Evolutionary conservation across 1,140 invertebrate genomes (phyloP).

Genomic region (Drosophila serrata): DNA sequence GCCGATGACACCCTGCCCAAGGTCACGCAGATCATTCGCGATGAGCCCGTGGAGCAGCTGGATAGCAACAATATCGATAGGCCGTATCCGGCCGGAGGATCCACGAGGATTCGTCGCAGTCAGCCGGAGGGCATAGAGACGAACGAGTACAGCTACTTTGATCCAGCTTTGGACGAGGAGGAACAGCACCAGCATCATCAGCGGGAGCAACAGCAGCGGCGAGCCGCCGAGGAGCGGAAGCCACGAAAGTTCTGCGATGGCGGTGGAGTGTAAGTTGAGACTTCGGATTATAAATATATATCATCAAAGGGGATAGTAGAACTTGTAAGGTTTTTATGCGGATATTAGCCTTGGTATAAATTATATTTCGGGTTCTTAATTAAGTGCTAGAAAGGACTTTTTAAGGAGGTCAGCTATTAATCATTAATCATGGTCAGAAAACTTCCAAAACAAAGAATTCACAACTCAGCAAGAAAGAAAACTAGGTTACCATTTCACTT

Average conservation of each 20-base stretch:
- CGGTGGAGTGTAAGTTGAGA: slow-evolving; percentile 90
- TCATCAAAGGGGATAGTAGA: not conserved
- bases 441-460: not conserved
- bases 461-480: not conserved
- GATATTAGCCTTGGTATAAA: not conserved
- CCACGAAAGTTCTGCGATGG: slow-evolving; percentile 93
- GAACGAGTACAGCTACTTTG: slow-evolving; percentile 80
- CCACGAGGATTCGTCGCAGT: slow-evolving; percentile 60
- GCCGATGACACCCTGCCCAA: slow-evolving; percentile 95
- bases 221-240: slow-evolving; percentile 84
- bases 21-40: slow-evolving; percentile 90
- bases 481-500: slow-evolving; percentile 28
- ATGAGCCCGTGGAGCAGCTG: slow-evolving; percentile 78
- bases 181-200: slow-evolving; percentile 56
- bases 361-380: not conserved
- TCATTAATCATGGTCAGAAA: not conserved
- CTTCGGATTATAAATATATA: not conserved
- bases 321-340: slow-evolving; percentile 2
- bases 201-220: slow-evolving; percentile 47
- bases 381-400: too few species aligned
- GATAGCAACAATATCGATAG: slow-evolving; percentile 83
- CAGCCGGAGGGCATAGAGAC: slow-evolving; percentile 61
- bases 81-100: slow-evolving; percentile 54
- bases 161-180: slow-evolving; percentile 79
- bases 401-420: slow-evolving; percentile 17